Evolutionary conservation across 2,888 invertebrate genomes (phyloP), one percentile per base, ranked within the genome.

Genomic region (Eutolmus rufibarbis): DNA sequence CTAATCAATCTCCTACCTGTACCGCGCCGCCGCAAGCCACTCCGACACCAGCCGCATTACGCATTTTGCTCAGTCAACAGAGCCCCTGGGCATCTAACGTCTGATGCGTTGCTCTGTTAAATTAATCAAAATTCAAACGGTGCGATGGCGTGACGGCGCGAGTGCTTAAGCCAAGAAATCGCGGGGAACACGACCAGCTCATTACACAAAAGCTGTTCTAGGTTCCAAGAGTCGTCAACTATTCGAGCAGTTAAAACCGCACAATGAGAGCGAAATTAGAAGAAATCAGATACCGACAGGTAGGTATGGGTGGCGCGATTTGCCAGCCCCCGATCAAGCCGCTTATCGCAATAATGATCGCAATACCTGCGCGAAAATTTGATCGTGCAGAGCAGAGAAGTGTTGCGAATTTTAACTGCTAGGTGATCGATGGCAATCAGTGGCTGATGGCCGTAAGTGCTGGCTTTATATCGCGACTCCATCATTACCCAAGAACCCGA

Each of bases 271-370:
- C 43, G 77, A 56, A 86, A 57, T 86, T 86, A 87, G 74, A 88
- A n/a, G 87, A 88, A 88, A 88, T 88, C 43, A 5, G 74, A 88
- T 57, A 88, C 86, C 78, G 66, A n/a, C 84, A 84, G 84, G 66
- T 34, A 56, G 51, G 51, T 51, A 51, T n/a, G 51, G n/a, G 51
- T 66, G 12, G 23, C 66, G 28, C 66, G 28, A n/a, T 66, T 12
- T 66, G 23, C 66, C 23, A 12, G 28, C 12, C 28, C 12, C 12
- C 28, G 66, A 66, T 56, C 56, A n/a, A 19, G 37, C 28, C 56
- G 46, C 43, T 79, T 81, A 81, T 81, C 81, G 57, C 34, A 81
- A 81, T 81, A 8, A 56, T 56, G 31, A 81, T 81, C 31, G 43
- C 5, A 16, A 37, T n/a, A 78, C 56, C 56, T n/a, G 3, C 34